These are phyloP conservation scores for Oncorhynchus mykiss DNA, from an alignment of 2,113 vertebrate genomes.

Conservation along the genomic window DNA sequence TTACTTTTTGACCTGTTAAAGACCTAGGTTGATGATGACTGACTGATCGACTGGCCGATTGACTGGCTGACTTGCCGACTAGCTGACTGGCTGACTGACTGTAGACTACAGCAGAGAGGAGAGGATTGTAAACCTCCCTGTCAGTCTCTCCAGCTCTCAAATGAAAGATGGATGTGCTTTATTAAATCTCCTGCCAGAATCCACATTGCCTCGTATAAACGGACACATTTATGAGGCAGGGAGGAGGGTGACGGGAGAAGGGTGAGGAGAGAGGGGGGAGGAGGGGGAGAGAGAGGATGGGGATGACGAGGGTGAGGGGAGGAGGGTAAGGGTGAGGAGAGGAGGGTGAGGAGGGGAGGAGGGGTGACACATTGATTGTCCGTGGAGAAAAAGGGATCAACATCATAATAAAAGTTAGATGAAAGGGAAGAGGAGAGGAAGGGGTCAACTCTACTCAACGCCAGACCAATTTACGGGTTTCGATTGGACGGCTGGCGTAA, in stretches of 20 bases:
- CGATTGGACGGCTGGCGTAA: constrained; percentile 53
- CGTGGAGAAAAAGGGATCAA: constrained; percentile 41
- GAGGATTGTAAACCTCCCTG: constrained; percentile 67
- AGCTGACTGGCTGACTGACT: no score
- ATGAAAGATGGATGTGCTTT: constrained; percentile 76
- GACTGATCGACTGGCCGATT: no score
- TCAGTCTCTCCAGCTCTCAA: constrained; percentile 63
- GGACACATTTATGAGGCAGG: constrained; percentile 59
- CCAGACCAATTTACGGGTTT: constrained; percentile 56
- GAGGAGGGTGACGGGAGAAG: no score
- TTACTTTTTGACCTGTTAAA: no score
- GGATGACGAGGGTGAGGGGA: no score
- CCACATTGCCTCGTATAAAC: constrained; percentile 67
- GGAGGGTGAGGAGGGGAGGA: not conserved
- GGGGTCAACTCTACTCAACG: constrained; percentile 20
- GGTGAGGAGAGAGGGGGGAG: no score
- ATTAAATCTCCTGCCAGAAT: constrained; percentile 72
- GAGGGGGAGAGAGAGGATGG: not conserved
- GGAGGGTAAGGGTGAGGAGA: no score
- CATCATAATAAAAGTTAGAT: constrained; percentile 49
- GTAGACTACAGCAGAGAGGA: not conserved
- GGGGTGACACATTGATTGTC: not conserved
- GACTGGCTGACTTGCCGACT: no score
- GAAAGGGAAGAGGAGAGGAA: constrained; percentile 27
- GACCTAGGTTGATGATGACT: no score